A percentile compares a stretch with the other conserved stretches of the same genome.
Conservation (phyloP, 1,140 invertebrate genomes). For the Drosophila parvula region DNA sequence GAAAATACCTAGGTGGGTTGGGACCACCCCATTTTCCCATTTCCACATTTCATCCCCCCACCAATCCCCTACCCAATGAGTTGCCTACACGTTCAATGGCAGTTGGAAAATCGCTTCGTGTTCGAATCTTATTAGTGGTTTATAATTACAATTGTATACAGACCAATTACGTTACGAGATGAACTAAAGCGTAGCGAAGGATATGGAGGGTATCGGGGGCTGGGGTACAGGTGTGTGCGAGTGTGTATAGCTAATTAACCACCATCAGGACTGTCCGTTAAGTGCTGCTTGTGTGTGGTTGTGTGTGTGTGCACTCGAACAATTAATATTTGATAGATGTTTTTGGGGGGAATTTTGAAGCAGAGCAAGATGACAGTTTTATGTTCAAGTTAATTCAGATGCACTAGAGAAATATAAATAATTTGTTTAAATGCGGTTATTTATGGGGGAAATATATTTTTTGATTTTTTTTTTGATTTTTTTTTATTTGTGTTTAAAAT, state of each 20-base stretch:
- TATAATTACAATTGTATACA: slow-evolving; percentile 83
- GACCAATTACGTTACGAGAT: slow-evolving; percentile 75
- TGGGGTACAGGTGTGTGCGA: slow-evolving; percentile 41
- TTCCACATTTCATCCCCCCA: not conserved
- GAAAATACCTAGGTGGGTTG: not conserved
- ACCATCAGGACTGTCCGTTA: slow-evolving; percentile 59
- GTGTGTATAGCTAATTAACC: slow-evolving; percentile 64
- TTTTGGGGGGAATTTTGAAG: not conserved
- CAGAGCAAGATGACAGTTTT: not conserved
- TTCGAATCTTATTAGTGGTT: slow-evolving; percentile 82
- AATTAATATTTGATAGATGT: not conserved
- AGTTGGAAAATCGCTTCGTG: slow-evolving; percentile 74
- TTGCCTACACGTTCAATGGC: slow-evolving; percentile 40
- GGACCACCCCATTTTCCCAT: too few relatives aligned
- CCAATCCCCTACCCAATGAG: not conserved
- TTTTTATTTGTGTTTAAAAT: too few relatives aligned
- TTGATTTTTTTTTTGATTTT: too few relatives aligned
- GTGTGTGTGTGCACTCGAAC: slow-evolving; percentile 15
- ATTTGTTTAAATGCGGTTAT: too few relatives aligned
- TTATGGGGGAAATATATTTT: too few relatives aligned
- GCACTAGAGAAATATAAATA: too few relatives aligned
- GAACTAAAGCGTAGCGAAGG: slow-evolving; percentile 24
- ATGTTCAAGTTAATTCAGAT: too few relatives aligned
- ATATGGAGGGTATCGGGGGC: too few relatives aligned
- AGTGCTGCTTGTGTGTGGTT: slow-evolving; percentile 40